A percentile compares a stretch with the other conserved stretches of the same genome.
Conservation (phyloP, 2,797 vertebrate genomes). For the Diceros bicornis region DNA sequence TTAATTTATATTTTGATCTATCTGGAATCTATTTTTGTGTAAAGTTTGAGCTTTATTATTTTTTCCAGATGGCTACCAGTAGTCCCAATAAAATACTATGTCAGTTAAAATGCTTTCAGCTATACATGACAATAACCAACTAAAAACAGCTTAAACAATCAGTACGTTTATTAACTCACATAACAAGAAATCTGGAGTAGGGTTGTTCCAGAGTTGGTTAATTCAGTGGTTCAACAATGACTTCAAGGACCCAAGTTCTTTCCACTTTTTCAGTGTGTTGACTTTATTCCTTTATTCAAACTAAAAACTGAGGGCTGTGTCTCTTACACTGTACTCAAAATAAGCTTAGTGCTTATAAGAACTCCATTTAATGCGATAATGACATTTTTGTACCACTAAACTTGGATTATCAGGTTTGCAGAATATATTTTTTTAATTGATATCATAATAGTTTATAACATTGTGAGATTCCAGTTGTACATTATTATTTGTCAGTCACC, state of each 20-base stretch:
- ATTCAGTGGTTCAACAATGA: neutral
- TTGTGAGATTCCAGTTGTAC: too few species aligned
- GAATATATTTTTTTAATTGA: neutral
- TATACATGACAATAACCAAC: neutral
- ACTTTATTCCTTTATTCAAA: conserved; percentile 5
- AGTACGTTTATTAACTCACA: neutral
- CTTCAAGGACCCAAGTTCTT: neutral
- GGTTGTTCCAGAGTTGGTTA: neutral
- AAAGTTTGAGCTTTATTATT: neutral
- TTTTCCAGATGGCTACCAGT: neutral
- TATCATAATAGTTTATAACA: too few species aligned
- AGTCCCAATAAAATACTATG: conserved; percentile 30
- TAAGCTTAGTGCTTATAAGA: neutral
- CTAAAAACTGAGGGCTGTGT: neutral
- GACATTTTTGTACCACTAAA: neutral
- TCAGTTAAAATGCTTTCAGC: neutral
- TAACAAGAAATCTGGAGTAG: neutral
- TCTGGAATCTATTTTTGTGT: conserved; percentile 32
- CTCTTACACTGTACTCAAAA: neutral
- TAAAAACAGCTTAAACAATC: neutral
- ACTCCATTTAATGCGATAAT: neutral
- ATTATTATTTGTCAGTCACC: too few species aligned
- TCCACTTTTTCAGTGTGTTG: neutral
- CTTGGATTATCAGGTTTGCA: neutral
- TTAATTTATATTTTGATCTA: conserved; percentile 33